phyloP scores from a whole-genome alignment of 2,797 vertebrate genomes.

The Meda fulgida region DNA sequence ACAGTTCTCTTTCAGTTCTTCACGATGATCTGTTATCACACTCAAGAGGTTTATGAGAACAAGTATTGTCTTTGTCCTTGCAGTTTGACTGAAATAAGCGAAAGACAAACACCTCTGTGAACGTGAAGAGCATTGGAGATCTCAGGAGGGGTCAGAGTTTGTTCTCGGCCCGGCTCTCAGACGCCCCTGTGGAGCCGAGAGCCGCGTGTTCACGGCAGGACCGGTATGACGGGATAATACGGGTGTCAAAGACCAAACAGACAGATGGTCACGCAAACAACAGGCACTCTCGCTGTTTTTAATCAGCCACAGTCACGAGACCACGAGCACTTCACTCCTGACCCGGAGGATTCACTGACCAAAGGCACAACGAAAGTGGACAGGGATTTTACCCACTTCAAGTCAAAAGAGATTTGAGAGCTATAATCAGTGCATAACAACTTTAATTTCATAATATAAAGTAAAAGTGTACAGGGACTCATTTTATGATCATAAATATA shows the following conservation, averaged over 20 bases:
- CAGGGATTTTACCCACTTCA: neutral
- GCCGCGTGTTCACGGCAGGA: slow-evolving; percentile 27
- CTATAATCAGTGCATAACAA: neutral
- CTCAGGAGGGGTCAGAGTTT: slow-evolving; percentile 12
- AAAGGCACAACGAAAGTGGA: no score
- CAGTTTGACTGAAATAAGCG: neutral
- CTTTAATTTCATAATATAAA: neutral
- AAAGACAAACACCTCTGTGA: neutral
- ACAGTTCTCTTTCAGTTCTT: neutral
- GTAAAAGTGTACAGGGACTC: neutral
- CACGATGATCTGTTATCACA: neutral
- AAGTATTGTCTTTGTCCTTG: neutral
- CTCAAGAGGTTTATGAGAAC: neutral
- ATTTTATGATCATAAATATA: neutral
- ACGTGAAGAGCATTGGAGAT: slow-evolving; percentile 11
- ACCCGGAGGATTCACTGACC: neutral
- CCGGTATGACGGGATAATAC: slow-evolving; percentile 54
- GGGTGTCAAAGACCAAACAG: slow-evolving; percentile 58
- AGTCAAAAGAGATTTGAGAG: neutral
- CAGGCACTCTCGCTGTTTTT: neutral
- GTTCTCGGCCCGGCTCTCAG: neutral
- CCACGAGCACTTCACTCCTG: neutral
- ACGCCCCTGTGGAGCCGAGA: slow-evolving; percentile 36
- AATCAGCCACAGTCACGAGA: neutral
- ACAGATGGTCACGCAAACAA: slow-evolving; percentile 59